Conservation (phyloP, 2,113 vertebrate genomes). For the Hippocampus barbouri region DNA sequence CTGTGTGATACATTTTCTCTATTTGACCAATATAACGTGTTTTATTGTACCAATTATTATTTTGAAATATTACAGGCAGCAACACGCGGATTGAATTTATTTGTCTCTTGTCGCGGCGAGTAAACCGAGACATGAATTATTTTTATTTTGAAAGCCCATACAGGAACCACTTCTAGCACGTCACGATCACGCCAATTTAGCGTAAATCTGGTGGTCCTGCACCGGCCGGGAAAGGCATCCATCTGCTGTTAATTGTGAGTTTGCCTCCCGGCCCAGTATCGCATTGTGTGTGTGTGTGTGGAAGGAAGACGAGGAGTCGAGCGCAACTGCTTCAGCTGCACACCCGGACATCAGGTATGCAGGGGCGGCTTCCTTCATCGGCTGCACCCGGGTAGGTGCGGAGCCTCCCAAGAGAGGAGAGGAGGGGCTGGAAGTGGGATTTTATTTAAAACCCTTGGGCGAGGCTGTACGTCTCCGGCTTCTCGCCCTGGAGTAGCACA, state of each 20-base stretch:
- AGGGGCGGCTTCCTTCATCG: neutral
- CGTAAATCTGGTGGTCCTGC: constrained; percentile 50
- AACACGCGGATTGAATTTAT: neutral
- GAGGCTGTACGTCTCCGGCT: neutral
- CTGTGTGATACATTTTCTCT: neutral
- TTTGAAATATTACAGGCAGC: neutral
- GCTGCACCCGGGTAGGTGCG: neutral
- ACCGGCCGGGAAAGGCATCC: constrained; percentile 65
- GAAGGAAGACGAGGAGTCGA: constrained; percentile 39
- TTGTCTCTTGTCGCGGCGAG: no score
- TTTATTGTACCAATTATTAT: neutral
- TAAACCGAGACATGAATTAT: neutral
- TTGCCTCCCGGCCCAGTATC: constrained; percentile 52
- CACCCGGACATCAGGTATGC: constrained; percentile 27
- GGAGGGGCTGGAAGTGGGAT: neutral
- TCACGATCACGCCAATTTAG: neutral
- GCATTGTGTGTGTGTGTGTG: constrained; percentile 36
- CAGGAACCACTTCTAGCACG: constrained; percentile 23
- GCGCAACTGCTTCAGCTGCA: constrained; percentile 27
- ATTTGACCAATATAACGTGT: neutral
- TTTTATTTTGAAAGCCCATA: constrained; percentile 35
- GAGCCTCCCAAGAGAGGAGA: neutral
- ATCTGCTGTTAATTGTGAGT: constrained; percentile 43
- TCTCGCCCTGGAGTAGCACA: neutral
- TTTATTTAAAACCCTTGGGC: neutral